phyloP scores from a whole-genome alignment of 64 coral and sea anemone species.

The Trachythela sp. region DNA sequence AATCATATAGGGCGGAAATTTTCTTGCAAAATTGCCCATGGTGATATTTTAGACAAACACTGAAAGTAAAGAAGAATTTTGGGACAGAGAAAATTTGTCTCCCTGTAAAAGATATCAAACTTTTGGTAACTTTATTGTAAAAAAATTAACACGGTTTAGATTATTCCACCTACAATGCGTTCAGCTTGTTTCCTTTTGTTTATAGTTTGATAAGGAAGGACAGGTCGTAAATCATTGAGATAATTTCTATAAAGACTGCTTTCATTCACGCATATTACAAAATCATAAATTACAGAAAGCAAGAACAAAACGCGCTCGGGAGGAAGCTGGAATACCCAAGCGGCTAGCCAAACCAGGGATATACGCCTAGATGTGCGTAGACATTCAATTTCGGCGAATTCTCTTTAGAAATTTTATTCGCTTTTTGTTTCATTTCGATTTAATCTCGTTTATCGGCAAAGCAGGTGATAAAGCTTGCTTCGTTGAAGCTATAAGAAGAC shows the following conservation, averaged over 20 bases:
- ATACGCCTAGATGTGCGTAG: not conserved
- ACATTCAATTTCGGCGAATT: not conserved
- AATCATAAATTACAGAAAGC: not conserved
- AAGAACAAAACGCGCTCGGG: not conserved
- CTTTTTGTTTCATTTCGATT: not conserved
- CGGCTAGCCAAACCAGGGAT: too few species aligned
- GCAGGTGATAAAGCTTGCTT: not conserved
- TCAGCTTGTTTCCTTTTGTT: not conserved
- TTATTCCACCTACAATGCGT: not conserved
- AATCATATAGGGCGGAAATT: not conserved
- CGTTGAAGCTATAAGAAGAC: not conserved
- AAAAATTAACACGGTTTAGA: slow-evolving; percentile 9
- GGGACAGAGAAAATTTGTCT: not conserved
- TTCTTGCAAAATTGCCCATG: not conserved
- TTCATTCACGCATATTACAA: not conserved
- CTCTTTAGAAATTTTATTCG: not conserved
- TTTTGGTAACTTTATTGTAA: not conserved
- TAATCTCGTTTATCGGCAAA: not conserved
- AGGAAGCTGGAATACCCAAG: too few species aligned
- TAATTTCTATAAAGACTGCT: not conserved
- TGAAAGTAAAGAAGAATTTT: too few species aligned
- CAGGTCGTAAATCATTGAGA: not conserved
- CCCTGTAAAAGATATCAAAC: not conserved
- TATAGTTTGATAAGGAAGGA: not conserved
- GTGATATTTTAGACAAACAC: not conserved